Conservation (phyloP, 2,888 invertebrate genomes). For the Polyploca ridens region DNA sequence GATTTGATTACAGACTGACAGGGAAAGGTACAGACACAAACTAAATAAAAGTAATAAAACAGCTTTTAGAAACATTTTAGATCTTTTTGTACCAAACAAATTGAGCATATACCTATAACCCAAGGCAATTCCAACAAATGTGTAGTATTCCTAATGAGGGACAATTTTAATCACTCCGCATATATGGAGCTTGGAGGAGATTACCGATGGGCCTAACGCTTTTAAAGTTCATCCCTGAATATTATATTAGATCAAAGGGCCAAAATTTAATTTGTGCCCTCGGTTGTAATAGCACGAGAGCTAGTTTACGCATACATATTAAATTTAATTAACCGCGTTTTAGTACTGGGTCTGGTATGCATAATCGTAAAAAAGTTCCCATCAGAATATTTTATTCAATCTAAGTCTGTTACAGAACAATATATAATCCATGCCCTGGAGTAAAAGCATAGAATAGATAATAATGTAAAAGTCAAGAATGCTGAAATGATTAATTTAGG, state of each 20-base stretch:
- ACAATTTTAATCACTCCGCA: slow-evolving; percentile 55
- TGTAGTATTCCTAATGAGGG: slow-evolving; percentile 44
- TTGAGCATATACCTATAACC: slow-evolving; percentile 35
- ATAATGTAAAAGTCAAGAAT: no score
- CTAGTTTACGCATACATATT: slow-evolving; percentile 63
- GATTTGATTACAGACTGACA: no score
- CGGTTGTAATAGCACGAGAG: slow-evolving; percentile 49
- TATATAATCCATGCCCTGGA: background rate
- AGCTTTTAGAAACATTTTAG: slow-evolving; percentile 8
- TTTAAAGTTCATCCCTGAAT: slow-evolving; percentile 58
- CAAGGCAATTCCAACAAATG: slow-evolving; percentile 37
- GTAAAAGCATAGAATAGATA: background rate
- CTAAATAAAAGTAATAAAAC: background rate
- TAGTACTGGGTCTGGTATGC: slow-evolving; percentile 27
- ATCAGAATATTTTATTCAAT: background rate
- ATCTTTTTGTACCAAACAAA: slow-evolving; percentile 29
- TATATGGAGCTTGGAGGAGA: slow-evolving; percentile 40
- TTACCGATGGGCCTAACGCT: slow-evolving; percentile 51
- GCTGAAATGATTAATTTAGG: background rate
- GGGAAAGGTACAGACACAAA: background rate
- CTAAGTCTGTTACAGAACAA: background rate
- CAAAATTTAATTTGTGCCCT: slow-evolving; percentile 62
- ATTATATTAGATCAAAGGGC: slow-evolving; percentile 65
- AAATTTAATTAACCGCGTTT: slow-evolving; percentile 52
- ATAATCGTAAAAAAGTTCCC: background rate